Percentiles rank a stretch among this genome's conserved stretches.
phyloP scores from a whole-genome alignment of 2,113 vertebrate species.

The Recurvirostra avosetta region DNA sequence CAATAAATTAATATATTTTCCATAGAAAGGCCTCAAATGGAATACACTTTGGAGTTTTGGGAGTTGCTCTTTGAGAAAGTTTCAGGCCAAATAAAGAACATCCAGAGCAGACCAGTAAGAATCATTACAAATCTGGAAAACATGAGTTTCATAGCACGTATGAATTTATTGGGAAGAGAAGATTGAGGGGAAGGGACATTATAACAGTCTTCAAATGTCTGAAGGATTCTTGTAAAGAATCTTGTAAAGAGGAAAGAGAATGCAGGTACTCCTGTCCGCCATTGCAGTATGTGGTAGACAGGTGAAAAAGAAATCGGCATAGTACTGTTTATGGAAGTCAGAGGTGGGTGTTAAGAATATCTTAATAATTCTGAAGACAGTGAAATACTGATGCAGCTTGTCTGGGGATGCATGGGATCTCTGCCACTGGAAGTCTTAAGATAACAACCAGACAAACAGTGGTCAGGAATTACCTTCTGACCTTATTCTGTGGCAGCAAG shows the following conservation, averaged over 20 bases:
- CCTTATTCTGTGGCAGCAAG: not conserved
- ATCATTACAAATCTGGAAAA: not conserved
- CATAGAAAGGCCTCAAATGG: not conserved
- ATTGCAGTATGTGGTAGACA: not conserved
- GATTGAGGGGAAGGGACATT: not conserved
- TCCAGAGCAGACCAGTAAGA: not conserved
- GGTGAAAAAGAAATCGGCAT: not conserved
- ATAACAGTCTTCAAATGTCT: not conserved
- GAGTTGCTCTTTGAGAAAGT: not conserved
- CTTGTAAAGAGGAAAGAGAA: not conserved
- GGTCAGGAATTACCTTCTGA: not conserved
- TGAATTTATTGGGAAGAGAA: not conserved
- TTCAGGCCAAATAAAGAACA: not conserved
- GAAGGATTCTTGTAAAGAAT: not conserved
- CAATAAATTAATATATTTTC: not conserved
- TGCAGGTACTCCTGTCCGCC: not conserved
- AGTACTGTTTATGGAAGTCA: not conserved
- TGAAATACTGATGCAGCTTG: not conserved
- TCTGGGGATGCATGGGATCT: not conserved
- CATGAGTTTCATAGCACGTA: not conserved
- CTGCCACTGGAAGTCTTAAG: not conserved
- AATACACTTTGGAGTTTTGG: not conserved
- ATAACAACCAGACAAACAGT: not conserved
- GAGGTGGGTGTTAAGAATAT: not conserved
- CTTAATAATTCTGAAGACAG: not conserved